Evolutionary conservation across 2,797 vertebrate genomes (phyloP).

Genomic region (Hylomyscus alleni): DNA sequence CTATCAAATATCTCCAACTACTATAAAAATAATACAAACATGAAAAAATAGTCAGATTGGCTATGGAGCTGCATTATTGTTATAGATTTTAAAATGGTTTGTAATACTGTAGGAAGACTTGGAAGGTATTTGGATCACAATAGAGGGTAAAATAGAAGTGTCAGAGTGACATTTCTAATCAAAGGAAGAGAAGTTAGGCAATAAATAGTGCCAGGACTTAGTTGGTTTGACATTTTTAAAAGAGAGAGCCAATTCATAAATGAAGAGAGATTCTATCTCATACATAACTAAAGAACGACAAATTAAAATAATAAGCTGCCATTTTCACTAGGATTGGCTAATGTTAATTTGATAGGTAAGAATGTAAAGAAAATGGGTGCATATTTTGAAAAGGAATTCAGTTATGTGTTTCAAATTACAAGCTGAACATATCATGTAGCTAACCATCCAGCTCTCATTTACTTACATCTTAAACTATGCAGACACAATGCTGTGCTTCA

Average conservation of each 20-base stretch:
- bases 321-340: slow-evolving; percentile 1
- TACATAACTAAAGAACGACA: neutral
- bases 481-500: neutral
- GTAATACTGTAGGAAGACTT: neutral
- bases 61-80: neutral
- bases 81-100: slow-evolving; percentile 5
- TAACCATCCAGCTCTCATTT: neutral
- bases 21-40: neutral
- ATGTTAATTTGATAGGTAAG: neutral
- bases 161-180: neutral
- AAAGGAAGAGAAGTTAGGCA: neutral
- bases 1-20: neutral
- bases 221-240: neutral
- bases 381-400: slow-evolving; percentile 24
- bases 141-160: neutral
- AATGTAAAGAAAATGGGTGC: neutral
- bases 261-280: slow-evolving; percentile 10
- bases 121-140: neutral
- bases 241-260: neutral
- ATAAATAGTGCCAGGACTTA: neutral
- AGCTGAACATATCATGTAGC: neutral
- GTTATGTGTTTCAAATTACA: slow-evolving; percentile 9
- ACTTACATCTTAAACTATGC: slow-evolving; percentile 39
- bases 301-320: slow-evolving; percentile 45
- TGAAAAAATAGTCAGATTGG: slow-evolving; percentile 2